phyloP scores from a whole-genome alignment of 2,888 invertebrate genomes.

The Catocala nupta region DNA sequence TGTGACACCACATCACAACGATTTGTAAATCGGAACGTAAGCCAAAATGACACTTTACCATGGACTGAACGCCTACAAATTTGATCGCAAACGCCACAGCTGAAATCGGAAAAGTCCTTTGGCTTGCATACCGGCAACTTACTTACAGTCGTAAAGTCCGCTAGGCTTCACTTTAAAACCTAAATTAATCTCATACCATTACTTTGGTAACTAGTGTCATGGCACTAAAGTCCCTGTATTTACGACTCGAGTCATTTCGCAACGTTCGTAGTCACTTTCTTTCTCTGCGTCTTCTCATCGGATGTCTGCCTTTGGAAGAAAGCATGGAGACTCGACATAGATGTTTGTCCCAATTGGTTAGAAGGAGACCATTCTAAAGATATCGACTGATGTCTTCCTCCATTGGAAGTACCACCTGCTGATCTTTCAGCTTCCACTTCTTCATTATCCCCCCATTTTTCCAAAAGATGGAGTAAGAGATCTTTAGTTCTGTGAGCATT shows the following conservation, averaged over 20 bases:
- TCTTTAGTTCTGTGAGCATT: conserved; percentile 92
- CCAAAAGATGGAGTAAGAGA: conserved; percentile 90
- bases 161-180: conserved; percentile 53
- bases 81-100: background rate
- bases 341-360: conserved; percentile 91
- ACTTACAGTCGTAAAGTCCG: conserved; percentile 45
- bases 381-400: conserved; percentile 89
- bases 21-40: no score
- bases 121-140: background rate
- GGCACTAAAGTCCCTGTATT: conserved; percentile 72
- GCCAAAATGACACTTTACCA: no score
- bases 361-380: conserved; percentile 92
- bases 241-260: conserved; percentile 44
- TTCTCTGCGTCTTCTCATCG: conserved; percentile 79
- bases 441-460: conserved; percentile 91
- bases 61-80: no score
- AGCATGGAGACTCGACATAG: conserved; percentile 93
- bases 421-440: conserved; percentile 81
- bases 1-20: no score
- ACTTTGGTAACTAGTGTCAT: conserved; percentile 84
- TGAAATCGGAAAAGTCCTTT: background rate
- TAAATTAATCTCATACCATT: conserved; percentile 75
- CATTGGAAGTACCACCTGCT: conserved; percentile 83
- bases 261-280: conserved; percentile 64
- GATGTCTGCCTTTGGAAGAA: conserved; percentile 91